Evolutionary conservation across 1,140 invertebrate genomes (phyloP).

Genomic region (Branchinecta lindahli): DNA sequence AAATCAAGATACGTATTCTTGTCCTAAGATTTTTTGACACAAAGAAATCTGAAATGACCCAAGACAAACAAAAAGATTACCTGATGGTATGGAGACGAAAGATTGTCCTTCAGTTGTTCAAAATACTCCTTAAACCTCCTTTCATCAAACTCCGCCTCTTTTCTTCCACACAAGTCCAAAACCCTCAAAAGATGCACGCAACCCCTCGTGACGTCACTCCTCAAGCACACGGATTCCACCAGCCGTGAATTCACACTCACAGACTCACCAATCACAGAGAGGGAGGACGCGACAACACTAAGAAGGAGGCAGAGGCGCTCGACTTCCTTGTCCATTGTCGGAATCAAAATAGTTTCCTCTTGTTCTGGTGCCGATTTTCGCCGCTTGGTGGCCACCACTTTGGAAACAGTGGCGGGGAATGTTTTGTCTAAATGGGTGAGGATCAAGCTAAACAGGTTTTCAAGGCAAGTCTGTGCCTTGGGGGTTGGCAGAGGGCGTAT

Average conservation of each 20-base stretch:
- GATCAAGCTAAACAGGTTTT: neutral
- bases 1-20: no score
- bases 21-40: no score
- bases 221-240: slow-evolving; percentile 26
- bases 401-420: neutral
- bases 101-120: slow-evolving; percentile 37
- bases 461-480: neutral
- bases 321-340: neutral
- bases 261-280: slow-evolving; percentile 35
- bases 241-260: slow-evolving; percentile 30
- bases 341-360: neutral
- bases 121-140: slow-evolving; percentile 37
- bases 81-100: slow-evolving; percentile 46
- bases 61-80: slow-evolving; percentile 29
- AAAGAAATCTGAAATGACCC: no score
- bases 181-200: neutral
- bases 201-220: slow-evolving; percentile 13
- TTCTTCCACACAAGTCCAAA: neutral
- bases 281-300: neutral
- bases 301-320: neutral
- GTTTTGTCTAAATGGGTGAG: neutral
- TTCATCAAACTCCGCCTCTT: neutral
- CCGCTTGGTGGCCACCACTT: neutral
- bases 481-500: neutral
- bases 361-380: neutral